A percentile compares a stretch with the other conserved stretches of the same genome.
These are phyloP conservation scores for Percopsis omiscomaycus DNA, from an alignment of 2,797 vertebrate species.

Conservation along the genomic window DNA sequence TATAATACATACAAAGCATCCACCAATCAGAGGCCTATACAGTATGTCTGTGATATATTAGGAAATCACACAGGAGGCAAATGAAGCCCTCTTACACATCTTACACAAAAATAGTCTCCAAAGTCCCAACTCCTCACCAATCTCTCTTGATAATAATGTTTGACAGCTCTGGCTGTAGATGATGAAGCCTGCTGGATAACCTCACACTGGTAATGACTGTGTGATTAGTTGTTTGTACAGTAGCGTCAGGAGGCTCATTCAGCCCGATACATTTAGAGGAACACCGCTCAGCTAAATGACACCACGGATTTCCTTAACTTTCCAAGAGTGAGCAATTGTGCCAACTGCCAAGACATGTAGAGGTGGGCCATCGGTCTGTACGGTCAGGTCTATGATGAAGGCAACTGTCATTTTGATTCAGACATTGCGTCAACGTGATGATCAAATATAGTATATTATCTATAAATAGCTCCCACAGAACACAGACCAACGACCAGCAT, in stretches of 20 bases:
- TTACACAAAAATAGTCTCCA: background rate
- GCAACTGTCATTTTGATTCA: slow-evolving; percentile 12
- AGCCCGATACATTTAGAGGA: background rate
- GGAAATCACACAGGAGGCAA: background rate
- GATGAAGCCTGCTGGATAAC: background rate
- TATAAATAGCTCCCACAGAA: slow-evolving; percentile 56
- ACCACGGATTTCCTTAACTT: background rate
- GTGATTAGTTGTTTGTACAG: background rate
- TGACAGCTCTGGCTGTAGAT: background rate
- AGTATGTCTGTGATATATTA: background rate
- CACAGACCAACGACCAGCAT: slow-evolving; percentile 40
- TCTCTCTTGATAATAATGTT: background rate
- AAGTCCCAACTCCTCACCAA: background rate
- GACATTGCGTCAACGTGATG: background rate
- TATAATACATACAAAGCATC: background rate
- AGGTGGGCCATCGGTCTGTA: background rate
- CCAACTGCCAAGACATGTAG: background rate
- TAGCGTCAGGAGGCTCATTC: background rate
- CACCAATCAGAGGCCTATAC: background rate
- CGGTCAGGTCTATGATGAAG: background rate
- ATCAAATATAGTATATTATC: slow-evolving; percentile 44
- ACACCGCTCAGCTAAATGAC: slow-evolving; percentile 1
- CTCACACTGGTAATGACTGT: background rate
- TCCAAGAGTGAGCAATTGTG: too few species aligned
- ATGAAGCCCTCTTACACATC: background rate